phyloP scores from a whole-genome alignment of 2,797 vertebrate species.

The Malurus leucopterus region DNA sequence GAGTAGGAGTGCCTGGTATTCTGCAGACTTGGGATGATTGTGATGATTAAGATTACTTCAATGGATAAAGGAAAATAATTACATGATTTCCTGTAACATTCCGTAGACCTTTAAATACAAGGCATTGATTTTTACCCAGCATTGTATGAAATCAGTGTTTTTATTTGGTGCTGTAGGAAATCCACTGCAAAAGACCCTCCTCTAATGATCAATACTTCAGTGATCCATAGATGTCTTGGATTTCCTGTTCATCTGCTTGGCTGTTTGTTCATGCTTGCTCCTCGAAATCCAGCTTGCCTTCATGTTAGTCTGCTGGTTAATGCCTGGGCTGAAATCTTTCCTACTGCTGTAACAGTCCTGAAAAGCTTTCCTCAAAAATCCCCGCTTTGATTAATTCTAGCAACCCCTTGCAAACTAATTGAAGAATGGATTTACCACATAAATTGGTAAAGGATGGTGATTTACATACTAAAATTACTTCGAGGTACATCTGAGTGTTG shows the following conservation, averaged over 20 bases:
- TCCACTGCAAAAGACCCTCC: neutral
- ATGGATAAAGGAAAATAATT: neutral
- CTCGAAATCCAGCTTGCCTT: neutral
- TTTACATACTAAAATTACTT: neutral
- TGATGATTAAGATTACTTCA: neutral
- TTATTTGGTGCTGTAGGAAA: neutral
- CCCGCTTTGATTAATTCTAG: neutral
- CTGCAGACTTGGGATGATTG: neutral
- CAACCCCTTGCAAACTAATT: neutral
- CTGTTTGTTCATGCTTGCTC: neutral
- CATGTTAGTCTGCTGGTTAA: neutral
- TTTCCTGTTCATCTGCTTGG: neutral
- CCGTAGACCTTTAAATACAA: neutral
- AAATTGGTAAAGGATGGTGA: neutral
- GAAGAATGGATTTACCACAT: neutral
- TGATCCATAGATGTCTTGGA: neutral
- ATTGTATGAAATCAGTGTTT: neutral
- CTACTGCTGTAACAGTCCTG: neutral
- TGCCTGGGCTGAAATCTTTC: neutral
- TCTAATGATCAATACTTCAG: neutral
- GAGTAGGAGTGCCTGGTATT: neutral
- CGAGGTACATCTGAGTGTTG: neutral
- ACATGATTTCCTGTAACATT: neutral
- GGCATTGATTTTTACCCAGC: neutral
- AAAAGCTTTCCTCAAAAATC: neutral